Evolutionary conservation across 1,140 invertebrate genomes (phyloP), one percentile per base, ranked within the genome.

Genomic region (Zeugodacus cucurbitae): DNA sequence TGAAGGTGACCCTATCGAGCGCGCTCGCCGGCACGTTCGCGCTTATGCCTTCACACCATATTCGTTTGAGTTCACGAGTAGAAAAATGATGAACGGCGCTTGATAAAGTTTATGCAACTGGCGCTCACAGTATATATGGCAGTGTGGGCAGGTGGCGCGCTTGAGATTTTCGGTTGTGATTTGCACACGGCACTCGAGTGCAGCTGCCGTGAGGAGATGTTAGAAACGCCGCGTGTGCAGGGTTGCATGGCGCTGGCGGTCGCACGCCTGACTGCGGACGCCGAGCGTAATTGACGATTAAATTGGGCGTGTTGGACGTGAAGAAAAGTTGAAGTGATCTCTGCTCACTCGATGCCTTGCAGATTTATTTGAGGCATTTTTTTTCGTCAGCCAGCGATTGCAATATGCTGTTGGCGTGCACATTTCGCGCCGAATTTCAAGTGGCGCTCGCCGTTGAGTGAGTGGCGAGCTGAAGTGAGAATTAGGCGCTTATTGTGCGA

Each of bases 281-380:
- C 41, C 29, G 74, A 41, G 74, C 74, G 74, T 82, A 82, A 82
- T 82, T 54, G 74, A 82, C 74, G 74, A 82, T 82, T 82, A 82
- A 82, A 82, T 82, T 82, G 74, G 74, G 41, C 74, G 41, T 82
- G 74, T 82, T 82, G 74, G 74, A 82, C 74, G 74, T 82, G 74
- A 82, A 82, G 74, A 54, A 82, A 82, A 82, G 44, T 82, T 82
- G 74, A 82, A 48, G 37, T 82, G 44, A 82, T 82, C 41, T 48
- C n/a, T 8, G 74, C 44, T 44, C 44, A 48, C 41, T 44, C 74
- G 74, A 6, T n/a, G 74, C 74, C 44, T 26, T 82, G 41, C 74
- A 48, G 41, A 17, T 74, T 48, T 37, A 48, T 26, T 82, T 82
- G n/a, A 11, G 48, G 11, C 2, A 54, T 17, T 54, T 54, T 54